phyloP scores from a whole-genome alignment of 2,113 vertebrate genomes.

The Tylochromis polylepis region DNA sequence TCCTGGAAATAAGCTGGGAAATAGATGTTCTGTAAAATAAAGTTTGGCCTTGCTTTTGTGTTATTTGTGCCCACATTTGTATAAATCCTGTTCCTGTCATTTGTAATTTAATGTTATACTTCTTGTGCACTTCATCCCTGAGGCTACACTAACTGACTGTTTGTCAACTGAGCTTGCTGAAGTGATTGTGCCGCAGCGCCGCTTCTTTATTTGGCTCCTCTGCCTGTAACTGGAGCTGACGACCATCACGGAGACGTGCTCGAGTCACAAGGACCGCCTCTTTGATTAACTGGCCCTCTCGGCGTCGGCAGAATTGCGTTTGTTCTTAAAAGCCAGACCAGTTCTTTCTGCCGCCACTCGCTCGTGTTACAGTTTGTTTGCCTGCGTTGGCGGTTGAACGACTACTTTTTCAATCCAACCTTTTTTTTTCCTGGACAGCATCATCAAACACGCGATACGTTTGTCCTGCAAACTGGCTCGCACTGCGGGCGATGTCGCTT shows the following conservation, averaged over 20 bases:
- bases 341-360: background rate
- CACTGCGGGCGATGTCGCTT: background rate
- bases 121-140: background rate
- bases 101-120: background rate
- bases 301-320: background rate
- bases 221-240: background rate
- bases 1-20: background rate
- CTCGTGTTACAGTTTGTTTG: background rate
- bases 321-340: background rate
- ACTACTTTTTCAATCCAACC: background rate
- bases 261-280: background rate
- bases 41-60: background rate
- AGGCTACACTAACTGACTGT: background rate
- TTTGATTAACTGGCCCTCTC: background rate
- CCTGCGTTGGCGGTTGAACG: background rate
- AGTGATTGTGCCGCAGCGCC: background rate
- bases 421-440: background rate
- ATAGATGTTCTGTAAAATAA: background rate
- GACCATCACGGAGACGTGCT: background rate
- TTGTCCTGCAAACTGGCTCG: background rate
- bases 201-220: background rate
- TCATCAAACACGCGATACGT: background rate
- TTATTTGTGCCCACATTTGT: background rate
- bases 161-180: background rate
- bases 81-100: background rate